Evolutionary conservation across 2,888 invertebrate genomes (phyloP).

Genomic region (Galerucella pusilla): DNA sequence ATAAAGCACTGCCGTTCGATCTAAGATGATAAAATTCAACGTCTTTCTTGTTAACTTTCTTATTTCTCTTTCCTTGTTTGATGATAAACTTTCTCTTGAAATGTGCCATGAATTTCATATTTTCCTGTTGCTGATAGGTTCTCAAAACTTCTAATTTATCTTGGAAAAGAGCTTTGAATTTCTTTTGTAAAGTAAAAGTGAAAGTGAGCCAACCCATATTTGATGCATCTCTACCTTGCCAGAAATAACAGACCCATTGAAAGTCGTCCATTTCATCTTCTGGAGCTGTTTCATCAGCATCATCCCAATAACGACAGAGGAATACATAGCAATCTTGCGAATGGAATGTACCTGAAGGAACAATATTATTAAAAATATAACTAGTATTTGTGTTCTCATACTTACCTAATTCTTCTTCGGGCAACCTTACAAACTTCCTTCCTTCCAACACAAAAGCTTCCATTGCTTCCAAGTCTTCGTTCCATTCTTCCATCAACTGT

Average conservation of each 20-base stretch:
- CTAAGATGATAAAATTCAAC: slow-evolving; percentile 95
- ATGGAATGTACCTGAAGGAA: slow-evolving; percentile 78
- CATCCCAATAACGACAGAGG: slow-evolving; percentile 92
- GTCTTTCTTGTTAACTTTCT: slow-evolving; percentile 64
- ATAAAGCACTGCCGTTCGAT: slow-evolving; percentile 94
- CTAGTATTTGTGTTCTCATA: background rate
- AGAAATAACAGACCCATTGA: slow-evolving; percentile 99
- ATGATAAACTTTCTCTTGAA: slow-evolving; percentile 96
- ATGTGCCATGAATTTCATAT: slow-evolving; percentile 97
- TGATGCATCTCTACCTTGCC: slow-evolving; percentile 97
- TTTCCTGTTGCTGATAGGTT: slow-evolving; percentile 98
- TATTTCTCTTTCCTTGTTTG: slow-evolving; percentile 82
- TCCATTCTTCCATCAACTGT: slow-evolving; percentile 94
- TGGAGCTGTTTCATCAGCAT: slow-evolving; percentile 66
- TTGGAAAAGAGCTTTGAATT: slow-evolving; percentile 87
- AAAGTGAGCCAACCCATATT: slow-evolving; percentile 99
- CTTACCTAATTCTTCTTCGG: slow-evolving; percentile 89
- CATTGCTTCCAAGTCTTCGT: slow-evolving; percentile 98
- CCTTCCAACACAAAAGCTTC: slow-evolving; percentile 97
- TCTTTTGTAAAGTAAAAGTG: slow-evolving; percentile 94
- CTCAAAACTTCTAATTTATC: slow-evolving; percentile 92
- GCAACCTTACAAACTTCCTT: slow-evolving; percentile 95
- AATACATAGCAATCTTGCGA: slow-evolving; percentile 98
- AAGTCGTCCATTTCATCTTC: slow-evolving; percentile 66
- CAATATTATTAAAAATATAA: background rate